These are phyloP conservation scores for Pangasius sanitwongsei DNA, from an alignment of 2,797 vertebrate species.

Conservation along the genomic window DNA sequence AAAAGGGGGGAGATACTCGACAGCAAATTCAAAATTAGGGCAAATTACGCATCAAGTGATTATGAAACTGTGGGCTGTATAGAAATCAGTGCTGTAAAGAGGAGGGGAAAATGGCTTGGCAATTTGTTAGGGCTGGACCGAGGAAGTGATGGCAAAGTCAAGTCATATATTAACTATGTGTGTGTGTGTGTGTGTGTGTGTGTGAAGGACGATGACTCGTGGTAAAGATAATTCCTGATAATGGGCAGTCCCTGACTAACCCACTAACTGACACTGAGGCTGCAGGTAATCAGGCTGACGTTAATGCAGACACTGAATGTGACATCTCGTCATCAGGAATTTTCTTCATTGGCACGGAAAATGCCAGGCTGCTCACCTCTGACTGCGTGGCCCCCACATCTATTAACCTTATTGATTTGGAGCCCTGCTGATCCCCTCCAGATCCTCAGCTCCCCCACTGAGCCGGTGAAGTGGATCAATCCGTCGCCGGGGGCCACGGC, in stretches of 20 bases:
- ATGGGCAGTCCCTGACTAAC: slow-evolving; percentile 78
- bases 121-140: slow-evolving; percentile 74
- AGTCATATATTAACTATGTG: slow-evolving; percentile 59
- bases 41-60: slow-evolving; percentile 84
- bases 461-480: slow-evolving; percentile 92
- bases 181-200: slow-evolving; percentile 22
- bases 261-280: slow-evolving; percentile 73
- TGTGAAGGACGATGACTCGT: slow-evolving; percentile 67
- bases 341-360: slow-evolving; percentile 90
- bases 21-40: slow-evolving; percentile 76
- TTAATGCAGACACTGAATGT: slow-evolving; percentile 83
- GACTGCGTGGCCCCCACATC: slow-evolving; percentile 91
- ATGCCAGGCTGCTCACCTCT: slow-evolving; percentile 91
- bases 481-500: slow-evolving; percentile 87
- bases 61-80: slow-evolving; percentile 79
- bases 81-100: slow-evolving; percentile 78
- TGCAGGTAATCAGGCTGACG: slow-evolving; percentile 87
- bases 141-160: slow-evolving; percentile 77
- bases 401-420: slow-evolving; percentile 98
- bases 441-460: slow-evolving; percentile 87
- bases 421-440: slow-evolving; percentile 86
- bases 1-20: slow-evolving; percentile 59
- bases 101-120: slow-evolving; percentile 66
- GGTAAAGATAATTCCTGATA: slow-evolving; percentile 89
- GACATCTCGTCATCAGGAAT: slow-evolving; percentile 92